These are phyloP conservation scores for Alces alces DNA, from an alignment of 2,113 vertebrate genomes.

Conservation along the genomic window DNA sequence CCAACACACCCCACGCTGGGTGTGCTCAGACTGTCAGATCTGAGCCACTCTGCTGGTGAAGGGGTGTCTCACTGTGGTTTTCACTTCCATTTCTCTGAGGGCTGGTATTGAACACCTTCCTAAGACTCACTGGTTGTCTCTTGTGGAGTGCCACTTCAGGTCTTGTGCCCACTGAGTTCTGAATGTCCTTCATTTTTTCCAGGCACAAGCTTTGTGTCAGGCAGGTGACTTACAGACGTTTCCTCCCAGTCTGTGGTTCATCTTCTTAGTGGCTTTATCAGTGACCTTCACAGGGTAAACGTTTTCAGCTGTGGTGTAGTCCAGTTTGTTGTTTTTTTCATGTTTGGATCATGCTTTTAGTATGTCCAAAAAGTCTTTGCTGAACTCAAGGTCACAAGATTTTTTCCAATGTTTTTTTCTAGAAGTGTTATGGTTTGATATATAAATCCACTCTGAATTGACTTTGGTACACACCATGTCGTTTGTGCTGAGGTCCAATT, in stretches of 20 bases:
- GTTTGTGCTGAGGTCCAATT: neutral
- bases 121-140: neutral
- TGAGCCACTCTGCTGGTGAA: too few relatives aligned
- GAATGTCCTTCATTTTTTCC: neutral
- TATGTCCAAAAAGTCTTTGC: neutral
- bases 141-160: neutral
- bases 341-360: neutral
- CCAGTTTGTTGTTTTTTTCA: neutral
- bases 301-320: neutral
- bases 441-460: neutral
- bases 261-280: neutral
- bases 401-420: neutral
- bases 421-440: neutral
- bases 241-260: neutral
- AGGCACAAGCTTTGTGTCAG: neutral
- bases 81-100: neutral
- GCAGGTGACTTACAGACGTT: fast-evolving
- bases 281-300: neutral
- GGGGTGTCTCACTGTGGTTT: neutral
- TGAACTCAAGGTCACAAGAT: neutral
- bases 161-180: neutral
- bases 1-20: fast-evolving
- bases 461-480: neutral
- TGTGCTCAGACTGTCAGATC: too few relatives aligned
- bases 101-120: neutral